phyloP scores from a whole-genome alignment of 2,113 vertebrate genomes.

The Chaetops frenatus region DNA sequence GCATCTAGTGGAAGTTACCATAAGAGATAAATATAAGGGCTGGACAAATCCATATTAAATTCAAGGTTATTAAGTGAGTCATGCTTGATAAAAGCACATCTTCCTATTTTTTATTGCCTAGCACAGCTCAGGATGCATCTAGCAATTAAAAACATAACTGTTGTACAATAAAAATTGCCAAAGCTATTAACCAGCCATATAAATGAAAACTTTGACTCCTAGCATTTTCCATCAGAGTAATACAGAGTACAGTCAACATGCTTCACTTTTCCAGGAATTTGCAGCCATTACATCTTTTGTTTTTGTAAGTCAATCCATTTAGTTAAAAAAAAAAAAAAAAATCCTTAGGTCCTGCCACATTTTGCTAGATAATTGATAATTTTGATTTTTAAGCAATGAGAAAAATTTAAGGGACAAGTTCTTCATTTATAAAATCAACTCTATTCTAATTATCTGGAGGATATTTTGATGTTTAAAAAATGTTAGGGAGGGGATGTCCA shows the following conservation, averaged over 20 bases:
- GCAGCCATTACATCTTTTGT: neutral
- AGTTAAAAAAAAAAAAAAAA: neutral
- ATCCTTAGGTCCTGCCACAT: neutral
- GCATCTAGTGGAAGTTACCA: neutral
- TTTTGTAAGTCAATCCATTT: neutral
- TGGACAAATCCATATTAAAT: neutral
- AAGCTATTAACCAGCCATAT: slow-evolving; percentile 1
- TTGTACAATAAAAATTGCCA: neutral
- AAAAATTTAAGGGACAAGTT: neutral
- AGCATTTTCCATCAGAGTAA: neutral
- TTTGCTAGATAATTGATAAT: neutral
- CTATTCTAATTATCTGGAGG: neutral
- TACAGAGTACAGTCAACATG: neutral
- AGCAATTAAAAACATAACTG: neutral
- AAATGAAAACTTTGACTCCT: slow-evolving; percentile 2
- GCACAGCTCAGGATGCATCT: neutral
- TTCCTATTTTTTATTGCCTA: neutral
- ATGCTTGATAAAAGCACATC: neutral
- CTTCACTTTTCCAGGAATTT: neutral
- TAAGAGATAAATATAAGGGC: neutral
- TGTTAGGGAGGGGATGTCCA: neutral
- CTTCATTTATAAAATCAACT: neutral
- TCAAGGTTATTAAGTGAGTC: neutral
- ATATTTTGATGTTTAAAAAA: neutral
- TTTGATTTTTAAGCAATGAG: neutral